Base-by-base conservation (phyloP, 1,140 invertebrate species). In the Chelonus insularis region DNA sequence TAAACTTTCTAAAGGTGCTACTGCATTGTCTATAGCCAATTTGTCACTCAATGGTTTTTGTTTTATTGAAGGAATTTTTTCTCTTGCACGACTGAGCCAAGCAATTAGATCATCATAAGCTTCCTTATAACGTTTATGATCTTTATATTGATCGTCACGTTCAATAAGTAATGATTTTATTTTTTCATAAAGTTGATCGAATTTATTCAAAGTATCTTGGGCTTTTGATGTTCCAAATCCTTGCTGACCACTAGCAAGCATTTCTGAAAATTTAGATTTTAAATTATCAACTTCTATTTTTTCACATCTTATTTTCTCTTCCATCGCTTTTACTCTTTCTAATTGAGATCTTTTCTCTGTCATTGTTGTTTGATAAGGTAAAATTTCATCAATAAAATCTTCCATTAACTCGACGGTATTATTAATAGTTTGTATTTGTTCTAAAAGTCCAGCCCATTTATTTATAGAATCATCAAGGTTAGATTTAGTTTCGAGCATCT, bases 221-320 rank as follows among this genome's bases (percentile, higher is more conserved):
- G 94, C 94, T 82, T 95, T 88, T 41, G 87, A 86, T 0, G 92
- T 91, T 1, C 89, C 88, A 76, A 92, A 85, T 67, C 88, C 89
- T 82, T 94, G 90, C 73, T 94, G 89, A 16, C 92, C 89, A 75
- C 88, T 91, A 23, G 89, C 87, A 29, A 95, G 83, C 87, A 97
- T 91, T 82, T 95, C 93, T n/a, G 86, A 84, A 3, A 93, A 90
- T 76, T 95, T 94, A 9, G 86, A 81, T 80, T 93, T 95, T 18
- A 97, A 76, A 57, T 87, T 89, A 66, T 97, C 94, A 2, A 97
- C 93, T 73, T 97, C 95, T 65, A 95, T 90, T 68, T 94, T 93
- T 72, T 97, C 95, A 74, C 93, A 92, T 4, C 91, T 84, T 2
- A 94, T 88, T 79, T 94, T 96, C 74, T 97, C 92, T 77, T 95